Percentiles rank a stretch among this genome's conserved stretches.
phyloP scores from a whole-genome alignment of 2,113 vertebrate species.

The Baryphthengus martii region DNA sequence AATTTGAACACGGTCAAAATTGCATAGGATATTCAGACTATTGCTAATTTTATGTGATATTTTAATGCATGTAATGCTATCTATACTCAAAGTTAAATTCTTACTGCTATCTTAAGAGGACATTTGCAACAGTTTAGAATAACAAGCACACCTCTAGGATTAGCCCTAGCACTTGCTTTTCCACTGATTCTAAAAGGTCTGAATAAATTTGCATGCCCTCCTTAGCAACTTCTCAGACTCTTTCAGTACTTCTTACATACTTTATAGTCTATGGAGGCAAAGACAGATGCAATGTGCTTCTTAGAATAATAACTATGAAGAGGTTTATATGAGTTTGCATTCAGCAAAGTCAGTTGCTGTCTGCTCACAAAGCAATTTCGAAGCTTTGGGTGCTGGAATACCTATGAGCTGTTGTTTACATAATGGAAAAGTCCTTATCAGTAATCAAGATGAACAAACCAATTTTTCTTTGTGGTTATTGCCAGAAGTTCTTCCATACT shows the following conservation, averaged over 20 bases:
- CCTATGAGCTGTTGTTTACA: neutral
- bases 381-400: slow-evolving; percentile 18
- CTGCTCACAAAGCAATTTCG: slow-evolving; percentile 17
- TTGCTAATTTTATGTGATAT: neutral
- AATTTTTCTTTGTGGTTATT: neutral
- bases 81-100: neutral
- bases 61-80: neutral
- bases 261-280: neutral
- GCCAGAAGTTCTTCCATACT: neutral
- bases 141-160: slow-evolving; percentile 5
- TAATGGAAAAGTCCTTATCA: neutral
- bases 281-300: neutral
- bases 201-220: neutral
- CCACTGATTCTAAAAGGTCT: neutral
- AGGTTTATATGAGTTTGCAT: slow-evolving; percentile 7
- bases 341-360: neutral
- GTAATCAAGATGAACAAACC: slow-evolving; percentile 23
- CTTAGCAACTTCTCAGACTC: neutral
- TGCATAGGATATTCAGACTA: neutral
- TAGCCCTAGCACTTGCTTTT: neutral
- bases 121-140: neutral
- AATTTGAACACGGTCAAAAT: neutral
- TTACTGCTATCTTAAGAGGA: neutral
- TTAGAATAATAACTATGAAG: slow-evolving; percentile 33
- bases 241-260: neutral